These are phyloP conservation scores for Spilosoma lubricipeda DNA, from an alignment of 2,888 invertebrate genomes.

Conservation along the genomic window DNA sequence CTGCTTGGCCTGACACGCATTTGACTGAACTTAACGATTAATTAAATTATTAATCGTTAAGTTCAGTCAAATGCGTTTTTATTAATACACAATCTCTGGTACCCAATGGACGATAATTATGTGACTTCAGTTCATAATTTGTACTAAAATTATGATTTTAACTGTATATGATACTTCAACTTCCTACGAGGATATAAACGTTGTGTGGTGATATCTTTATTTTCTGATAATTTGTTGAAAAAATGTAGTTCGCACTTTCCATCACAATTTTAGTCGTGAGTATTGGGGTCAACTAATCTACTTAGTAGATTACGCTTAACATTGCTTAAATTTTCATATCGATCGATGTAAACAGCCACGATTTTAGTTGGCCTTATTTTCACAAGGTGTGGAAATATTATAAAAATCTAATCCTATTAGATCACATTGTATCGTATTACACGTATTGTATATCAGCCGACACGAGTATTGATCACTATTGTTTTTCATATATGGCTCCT, in stretches of 20 bases:
- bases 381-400: not conserved
- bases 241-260: not conserved
- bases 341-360: not conserved
- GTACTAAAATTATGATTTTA: too few relatives aligned
- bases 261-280: not conserved
- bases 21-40: too few relatives aligned
- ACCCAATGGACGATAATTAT: too few relatives aligned
- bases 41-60: too few relatives aligned
- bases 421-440: not conserved
- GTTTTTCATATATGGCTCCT: not conserved
- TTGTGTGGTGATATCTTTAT: not conserved
- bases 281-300: not conserved
- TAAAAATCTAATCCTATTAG: not conserved
- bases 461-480: not conserved
- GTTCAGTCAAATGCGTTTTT: too few relatives aligned
- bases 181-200: too few relatives aligned
- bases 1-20: too few relatives aligned
- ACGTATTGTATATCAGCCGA: not conserved
- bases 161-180: too few relatives aligned
- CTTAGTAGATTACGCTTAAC: not conserved
- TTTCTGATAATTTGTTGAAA: not conserved
- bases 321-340: not conserved
- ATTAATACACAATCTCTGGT: too few relatives aligned
- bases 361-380: not conserved
- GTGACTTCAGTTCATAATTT: too few relatives aligned